Conservation (phyloP, 2,797 vertebrate genomes). For the Poliocrania exsul region DNA sequence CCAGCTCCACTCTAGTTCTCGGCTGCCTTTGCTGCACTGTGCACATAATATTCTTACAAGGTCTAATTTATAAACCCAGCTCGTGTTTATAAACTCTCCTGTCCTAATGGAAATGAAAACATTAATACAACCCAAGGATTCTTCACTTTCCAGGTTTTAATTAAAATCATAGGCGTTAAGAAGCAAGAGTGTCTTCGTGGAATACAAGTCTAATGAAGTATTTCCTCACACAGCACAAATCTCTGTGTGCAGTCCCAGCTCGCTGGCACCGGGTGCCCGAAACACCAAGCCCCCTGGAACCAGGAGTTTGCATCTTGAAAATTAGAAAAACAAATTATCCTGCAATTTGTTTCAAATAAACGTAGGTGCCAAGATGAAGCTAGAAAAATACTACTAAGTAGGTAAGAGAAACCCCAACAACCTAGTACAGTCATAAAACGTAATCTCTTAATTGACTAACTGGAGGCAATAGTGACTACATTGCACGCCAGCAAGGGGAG, state of each 20-base stretch:
- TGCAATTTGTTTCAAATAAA: constrained; percentile 66
- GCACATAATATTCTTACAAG: constrained; percentile 73
- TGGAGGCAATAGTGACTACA: constrained; percentile 1
- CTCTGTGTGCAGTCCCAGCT: constrained; percentile 69
- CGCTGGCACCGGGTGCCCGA: constrained; percentile 37
- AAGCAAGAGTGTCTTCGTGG: constrained; percentile 75
- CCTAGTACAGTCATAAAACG: not conserved
- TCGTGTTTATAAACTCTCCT: constrained; percentile 80
- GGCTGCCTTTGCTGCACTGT: constrained; percentile 60
- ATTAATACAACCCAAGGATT: constrained; percentile 81
- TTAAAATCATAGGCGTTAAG: constrained; percentile 83
- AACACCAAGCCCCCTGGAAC: constrained; percentile 42
- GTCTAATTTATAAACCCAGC: constrained; percentile 80
- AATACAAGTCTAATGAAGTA: constrained; percentile 83
- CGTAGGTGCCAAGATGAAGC: constrained; percentile 50
- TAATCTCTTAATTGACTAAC: constrained; percentile 61
- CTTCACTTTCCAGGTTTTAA: constrained; percentile 84
- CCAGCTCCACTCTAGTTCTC: constrained; percentile 64
- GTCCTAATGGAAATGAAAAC: constrained; percentile 82
- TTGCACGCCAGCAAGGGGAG: not conserved
- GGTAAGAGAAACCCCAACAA: constrained; percentile 22
- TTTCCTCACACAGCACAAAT: constrained; percentile 71
- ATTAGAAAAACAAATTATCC: constrained; percentile 75
- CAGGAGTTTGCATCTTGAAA: constrained; percentile 51
- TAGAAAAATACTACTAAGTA: constrained; percentile 43